Conservation (phyloP, 2,113 vertebrate species). For the Podiceps cristatus region DNA sequence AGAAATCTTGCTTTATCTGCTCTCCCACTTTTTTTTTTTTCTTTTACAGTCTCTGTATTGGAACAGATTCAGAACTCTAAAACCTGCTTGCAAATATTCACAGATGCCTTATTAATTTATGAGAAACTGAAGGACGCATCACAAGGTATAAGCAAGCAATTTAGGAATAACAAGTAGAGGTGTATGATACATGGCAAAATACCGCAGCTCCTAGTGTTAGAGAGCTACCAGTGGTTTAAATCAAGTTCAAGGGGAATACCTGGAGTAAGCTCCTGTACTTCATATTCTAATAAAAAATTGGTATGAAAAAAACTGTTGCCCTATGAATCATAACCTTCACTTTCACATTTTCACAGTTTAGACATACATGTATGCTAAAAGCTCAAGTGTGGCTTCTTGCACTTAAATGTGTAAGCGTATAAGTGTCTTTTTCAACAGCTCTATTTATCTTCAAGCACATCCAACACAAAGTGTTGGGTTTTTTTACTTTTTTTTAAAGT, state of each 20-base stretch:
- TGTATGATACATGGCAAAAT: slow-evolving; percentile 46
- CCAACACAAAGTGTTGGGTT: background rate
- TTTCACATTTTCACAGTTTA: slow-evolving; percentile 66
- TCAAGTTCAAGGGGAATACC: slow-evolving; percentile 59
- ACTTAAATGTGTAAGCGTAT: slow-evolving; percentile 21
- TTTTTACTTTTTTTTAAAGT: background rate
- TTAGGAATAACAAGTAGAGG: slow-evolving; percentile 65
- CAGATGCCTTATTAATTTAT: slow-evolving; percentile 80
- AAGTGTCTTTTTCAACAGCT: slow-evolving; percentile 28
- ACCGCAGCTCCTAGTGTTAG: slow-evolving; percentile 2
- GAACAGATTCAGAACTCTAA: slow-evolving; percentile 64
- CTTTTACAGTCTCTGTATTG: slow-evolving; percentile 33
- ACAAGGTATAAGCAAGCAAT: slow-evolving; percentile 74
- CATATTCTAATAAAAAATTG: slow-evolving; percentile 62
- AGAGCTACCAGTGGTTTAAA: slow-evolving; percentile 51
- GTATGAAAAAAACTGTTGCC: slow-evolving; percentile 44
- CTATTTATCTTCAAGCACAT: slow-evolving; percentile 37
- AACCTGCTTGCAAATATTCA: slow-evolving; percentile 70
- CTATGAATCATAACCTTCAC: slow-evolving; percentile 62
- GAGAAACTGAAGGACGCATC: slow-evolving; percentile 73
- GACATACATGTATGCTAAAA: slow-evolving; percentile 67
- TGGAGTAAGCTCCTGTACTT: background rate
- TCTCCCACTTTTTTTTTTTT: background rate
- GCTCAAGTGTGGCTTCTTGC: slow-evolving; percentile 50
- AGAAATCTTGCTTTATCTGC: slow-evolving; percentile 72